Percentiles rank a stretch among this genome's conserved stretches.
These are phyloP conservation scores for Mimachlamys varia DNA, from an alignment of 2,888 invertebrate species.

Conservation along the genomic window DNA sequence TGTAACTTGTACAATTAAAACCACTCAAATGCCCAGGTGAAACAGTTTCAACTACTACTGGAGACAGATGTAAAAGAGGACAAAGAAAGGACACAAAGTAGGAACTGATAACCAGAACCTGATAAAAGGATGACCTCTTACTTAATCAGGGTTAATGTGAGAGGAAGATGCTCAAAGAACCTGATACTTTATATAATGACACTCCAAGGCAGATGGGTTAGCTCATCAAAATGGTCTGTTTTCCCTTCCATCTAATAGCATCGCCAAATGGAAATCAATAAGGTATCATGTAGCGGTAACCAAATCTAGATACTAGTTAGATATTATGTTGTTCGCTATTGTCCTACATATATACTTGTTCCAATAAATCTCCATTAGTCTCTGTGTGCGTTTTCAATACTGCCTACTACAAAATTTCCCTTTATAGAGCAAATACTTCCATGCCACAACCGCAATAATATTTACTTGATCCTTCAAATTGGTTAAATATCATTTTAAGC, in stretches of 20 bases:
- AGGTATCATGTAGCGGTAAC: conserved; percentile 20
- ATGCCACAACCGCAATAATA: background rate
- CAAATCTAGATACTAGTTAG: conserved; percentile 34
- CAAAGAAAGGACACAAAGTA: background rate
- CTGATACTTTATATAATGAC: conserved; percentile 1
- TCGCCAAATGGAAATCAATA: conserved; percentile 33
- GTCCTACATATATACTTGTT: background rate
- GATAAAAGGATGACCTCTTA: background rate
- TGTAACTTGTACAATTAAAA: no score
- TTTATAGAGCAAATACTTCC: background rate
- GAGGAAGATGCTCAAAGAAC: background rate
- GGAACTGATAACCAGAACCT: background rate
- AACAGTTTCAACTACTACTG: no score
- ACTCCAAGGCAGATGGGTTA: background rate
- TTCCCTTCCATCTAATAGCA: conserved; percentile 13
- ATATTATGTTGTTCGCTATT: background rate
- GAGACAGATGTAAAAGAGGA: no score
- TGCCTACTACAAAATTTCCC: background rate
- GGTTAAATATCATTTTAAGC: conserved; percentile 29
- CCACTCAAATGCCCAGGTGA: no score
- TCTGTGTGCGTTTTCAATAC: background rate
- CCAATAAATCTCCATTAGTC: conserved; percentile 19
- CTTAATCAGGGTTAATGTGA: conserved; percentile 11
- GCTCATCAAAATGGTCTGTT: conserved; percentile 26
- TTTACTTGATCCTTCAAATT: conserved; percentile 21